phyloP scores from a whole-genome alignment of 2,888 invertebrate genomes.

The Ecdyonurus torrentis region DNA sequence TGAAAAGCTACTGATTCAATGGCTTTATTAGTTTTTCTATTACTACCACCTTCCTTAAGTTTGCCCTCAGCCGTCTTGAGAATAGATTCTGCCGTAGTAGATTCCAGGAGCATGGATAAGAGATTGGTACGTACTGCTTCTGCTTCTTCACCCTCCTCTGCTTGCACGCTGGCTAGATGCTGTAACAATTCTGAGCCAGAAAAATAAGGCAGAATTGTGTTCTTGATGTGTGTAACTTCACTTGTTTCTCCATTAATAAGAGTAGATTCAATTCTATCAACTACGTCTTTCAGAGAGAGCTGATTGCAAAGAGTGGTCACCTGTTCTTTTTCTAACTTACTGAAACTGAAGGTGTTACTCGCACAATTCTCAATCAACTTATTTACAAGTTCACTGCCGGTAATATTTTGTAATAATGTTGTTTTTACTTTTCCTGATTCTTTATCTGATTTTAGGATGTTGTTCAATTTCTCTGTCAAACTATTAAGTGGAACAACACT shows the following conservation, averaged over 20 bases:
- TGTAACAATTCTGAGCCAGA: background rate
- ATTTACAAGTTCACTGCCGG: too few relatives aligned
- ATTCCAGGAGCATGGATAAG: background rate
- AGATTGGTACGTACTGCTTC: background rate
- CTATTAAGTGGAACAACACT: too few relatives aligned
- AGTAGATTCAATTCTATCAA: background rate
- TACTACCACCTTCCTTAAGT: background rate
- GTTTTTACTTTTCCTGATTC: too few relatives aligned
- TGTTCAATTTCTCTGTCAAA: too few relatives aligned
- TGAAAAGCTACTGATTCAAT: background rate
- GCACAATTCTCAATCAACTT: background rate
- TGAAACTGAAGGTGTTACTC: background rate
- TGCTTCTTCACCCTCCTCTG: background rate
- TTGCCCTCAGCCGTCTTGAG: background rate
- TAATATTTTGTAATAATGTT: too few relatives aligned
- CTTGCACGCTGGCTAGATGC: background rate
- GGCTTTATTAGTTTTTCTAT: too few relatives aligned
- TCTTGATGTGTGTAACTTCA: background rate
- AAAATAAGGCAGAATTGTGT: background rate
- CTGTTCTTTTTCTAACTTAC: background rate
- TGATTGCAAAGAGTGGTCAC: background rate
- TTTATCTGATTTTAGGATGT: too few relatives aligned
- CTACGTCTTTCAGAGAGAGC: background rate
- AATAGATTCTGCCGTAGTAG: background rate
- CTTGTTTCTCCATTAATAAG: background rate